These are phyloP conservation scores for Anthonomus grandis DNA, from an alignment of 1,140 invertebrate species.

Conservation along the genomic window DNA sequence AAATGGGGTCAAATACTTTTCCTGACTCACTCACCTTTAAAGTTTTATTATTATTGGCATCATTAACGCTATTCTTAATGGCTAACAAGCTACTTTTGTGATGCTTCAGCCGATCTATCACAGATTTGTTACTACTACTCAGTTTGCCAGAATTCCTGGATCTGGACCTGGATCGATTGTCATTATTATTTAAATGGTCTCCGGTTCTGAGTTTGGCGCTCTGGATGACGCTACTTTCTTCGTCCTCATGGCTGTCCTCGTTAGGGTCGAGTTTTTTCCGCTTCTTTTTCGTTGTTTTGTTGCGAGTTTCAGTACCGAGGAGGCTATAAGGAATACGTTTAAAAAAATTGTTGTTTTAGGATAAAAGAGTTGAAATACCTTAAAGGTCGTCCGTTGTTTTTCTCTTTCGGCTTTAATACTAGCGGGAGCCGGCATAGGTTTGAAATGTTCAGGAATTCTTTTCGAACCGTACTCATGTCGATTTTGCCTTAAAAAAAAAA, in stretches of 20 bases:
- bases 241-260: slow-evolving; percentile 35
- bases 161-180: slow-evolving; percentile 7
- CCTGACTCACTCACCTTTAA: slow-evolving; percentile 27
- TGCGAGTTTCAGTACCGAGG: slow-evolving; percentile 4
- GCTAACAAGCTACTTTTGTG: slow-evolving; percentile 8
- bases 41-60: slow-evolving; percentile 35
- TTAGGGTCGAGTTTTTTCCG: slow-evolving; percentile 18
- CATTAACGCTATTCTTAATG: slow-evolving; percentile 25
- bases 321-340: slow-evolving; percentile 5
- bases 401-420: slow-evolving; percentile 19
- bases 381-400: slow-evolving; percentile 26
- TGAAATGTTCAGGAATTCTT: slow-evolving; percentile 53
- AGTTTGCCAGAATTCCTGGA: slow-evolving; percentile 21
- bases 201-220: slow-evolving; percentile 17
- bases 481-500: slow-evolving; percentile 47
- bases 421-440: slow-evolving; percentile 42
- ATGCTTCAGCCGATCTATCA: slow-evolving; percentile 11
- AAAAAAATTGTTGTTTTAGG: neutral
- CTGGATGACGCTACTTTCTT: slow-evolving; percentile 30
- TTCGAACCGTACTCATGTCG: slow-evolving; percentile 60
- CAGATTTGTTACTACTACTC: slow-evolving; percentile 14
- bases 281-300: slow-evolving; percentile 17
- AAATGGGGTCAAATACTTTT: too few species aligned
- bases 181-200: neutral
- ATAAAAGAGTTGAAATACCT: slow-evolving; percentile 18